Evolutionary conservation across 2,888 invertebrate species (phyloP), one percentile per base, ranked within the genome.

Genomic region (Thyatira batis): DNA sequence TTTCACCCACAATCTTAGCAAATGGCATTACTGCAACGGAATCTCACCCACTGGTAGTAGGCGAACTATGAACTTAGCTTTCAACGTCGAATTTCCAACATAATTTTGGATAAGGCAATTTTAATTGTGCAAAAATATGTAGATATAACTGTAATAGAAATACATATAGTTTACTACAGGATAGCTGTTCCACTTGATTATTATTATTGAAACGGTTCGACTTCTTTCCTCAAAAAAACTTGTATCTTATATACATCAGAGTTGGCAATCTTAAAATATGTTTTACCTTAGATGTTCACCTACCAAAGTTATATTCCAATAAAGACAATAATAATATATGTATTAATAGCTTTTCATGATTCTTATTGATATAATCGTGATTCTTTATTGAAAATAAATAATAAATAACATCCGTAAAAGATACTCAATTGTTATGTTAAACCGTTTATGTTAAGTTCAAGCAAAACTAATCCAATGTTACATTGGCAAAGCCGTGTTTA

Each of bases 1-100:
- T 90, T 87, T 82, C 77, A 76, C 79, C 82, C 82, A 80, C 83
- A 85, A 87, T 84, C 85, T 85, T 82, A 78, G 85, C 82, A 85
- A n/a, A 86, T 78, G 83, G 83, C 82, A 86, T 86, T 86, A 86
- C 77, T 82, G 81, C 83, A 79, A 67, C 67, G 84, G 82, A 82
- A 84, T 87, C 78, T 81, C 78, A 73, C 78, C 80, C 80, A 72
- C 76, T 73, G 74, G 79, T 80, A 71, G 67, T 69, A 66, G 78
- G 72, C 71, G 76, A 80, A 80, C 70, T 80, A 71, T 72, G 60
- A 48, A 61, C 55, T 46, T 48, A 11, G 55, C 66, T 43, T 45
- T 52, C 65, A 84, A 62, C 27, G 69, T 71, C 53, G 66, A 71
- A 74, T 43, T 39, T 23, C 44, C 17, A 45, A 57, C 52, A 11